Percentiles rank a stretch among this genome's conserved stretches.
Conservation (phyloP, 1,140 invertebrate genomes). For the Bilobella aurantiaca region DNA sequence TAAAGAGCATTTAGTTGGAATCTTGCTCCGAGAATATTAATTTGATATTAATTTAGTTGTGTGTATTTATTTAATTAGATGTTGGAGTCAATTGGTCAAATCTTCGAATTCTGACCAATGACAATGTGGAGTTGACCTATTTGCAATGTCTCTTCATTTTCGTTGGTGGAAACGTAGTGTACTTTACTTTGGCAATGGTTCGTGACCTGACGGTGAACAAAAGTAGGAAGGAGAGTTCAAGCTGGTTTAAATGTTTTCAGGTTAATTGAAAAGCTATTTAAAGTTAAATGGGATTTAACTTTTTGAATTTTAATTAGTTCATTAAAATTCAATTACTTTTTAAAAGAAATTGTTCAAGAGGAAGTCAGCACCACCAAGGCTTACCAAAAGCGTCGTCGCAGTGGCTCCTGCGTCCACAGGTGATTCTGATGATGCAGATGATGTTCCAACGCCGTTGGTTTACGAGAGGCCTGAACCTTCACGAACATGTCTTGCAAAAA, state of each 20-base stretch:
- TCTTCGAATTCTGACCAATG: not conserved
- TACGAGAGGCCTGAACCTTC: constrained; percentile 16
- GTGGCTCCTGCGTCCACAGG: too few relatives aligned
- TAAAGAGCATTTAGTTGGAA: not conserved
- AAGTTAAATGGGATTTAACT: too few relatives aligned
- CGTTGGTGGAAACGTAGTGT: not conserved
- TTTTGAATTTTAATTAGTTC: too few relatives aligned
- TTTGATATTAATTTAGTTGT: not conserved
- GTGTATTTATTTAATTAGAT: too few relatives aligned
- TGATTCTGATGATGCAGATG: not conserved
- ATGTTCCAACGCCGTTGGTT: constrained; percentile 20
- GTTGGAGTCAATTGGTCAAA: not conserved
- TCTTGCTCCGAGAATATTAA: not conserved
- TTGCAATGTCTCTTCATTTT: not conserved
- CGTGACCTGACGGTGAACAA: constrained; percentile 13
- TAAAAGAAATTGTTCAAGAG: too few relatives aligned
- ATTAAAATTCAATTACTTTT: too few relatives aligned
- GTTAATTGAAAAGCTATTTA: too few relatives aligned
- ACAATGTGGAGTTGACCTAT: not conserved
- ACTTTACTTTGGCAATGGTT: constrained; percentile 9
- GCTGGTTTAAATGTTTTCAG: constrained; percentile 10
- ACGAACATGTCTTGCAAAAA: constrained; percentile 4
- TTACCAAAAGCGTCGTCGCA: too few relatives aligned
- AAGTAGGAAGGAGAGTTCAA: not conserved
- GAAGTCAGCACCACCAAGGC: too few relatives aligned